Base-by-base conservation (phyloP, 2,888 invertebrate genomes). In the Drosophila mimica region DNA sequence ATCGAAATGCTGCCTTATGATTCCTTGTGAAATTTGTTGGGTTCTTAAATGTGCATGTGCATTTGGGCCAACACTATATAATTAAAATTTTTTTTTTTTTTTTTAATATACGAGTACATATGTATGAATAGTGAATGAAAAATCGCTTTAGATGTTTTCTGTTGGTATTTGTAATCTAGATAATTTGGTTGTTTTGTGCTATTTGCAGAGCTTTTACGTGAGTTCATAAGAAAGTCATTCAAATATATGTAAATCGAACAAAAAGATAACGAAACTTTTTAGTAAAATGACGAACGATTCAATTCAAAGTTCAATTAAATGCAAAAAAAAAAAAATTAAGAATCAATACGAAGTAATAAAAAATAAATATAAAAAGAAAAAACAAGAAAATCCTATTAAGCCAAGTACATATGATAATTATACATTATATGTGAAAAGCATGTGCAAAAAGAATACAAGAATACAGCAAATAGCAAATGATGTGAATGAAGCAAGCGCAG, bases 1-100 rank as follows among this genome's bases (percentile, higher is more conserved):
- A 59, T 85, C 78, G 80, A 89, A 89, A 86, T 83, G 91, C 91
- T 91, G 91, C 92, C 92, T 91, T 91, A 91, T 89, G 85, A 88
- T 91, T 91, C 91, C 91, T 91, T 91, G 91, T 92, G 91, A 91
- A 88, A 87, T 86, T 81, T 77, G 80, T 79, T 89, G 87, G 75
- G 64, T 80, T 74, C 64, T 81, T 71, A 67, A 72, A 65, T 66
- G 60, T n/a, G 58, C 58, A 57, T 62, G 57, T 76, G 81, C 81
- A 80, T 85, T 88, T 83, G 71, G 74, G 81, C 84, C 64, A 81
- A 81, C 74, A 79, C 76, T 74, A 71, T 76, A 53, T 36, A 60
- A 70, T 66, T 70, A 74, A 11, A 28, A 17, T 17, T 46, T 33
- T 63, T 62, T 76, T 76, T 67, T 68, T 68, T 66, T 53, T 65